Percentiles rank a stretch among this genome's conserved stretches.
phyloP scores from a whole-genome alignment of 2,888 invertebrate species.

The Lamellibrachia satsuma region DNA sequence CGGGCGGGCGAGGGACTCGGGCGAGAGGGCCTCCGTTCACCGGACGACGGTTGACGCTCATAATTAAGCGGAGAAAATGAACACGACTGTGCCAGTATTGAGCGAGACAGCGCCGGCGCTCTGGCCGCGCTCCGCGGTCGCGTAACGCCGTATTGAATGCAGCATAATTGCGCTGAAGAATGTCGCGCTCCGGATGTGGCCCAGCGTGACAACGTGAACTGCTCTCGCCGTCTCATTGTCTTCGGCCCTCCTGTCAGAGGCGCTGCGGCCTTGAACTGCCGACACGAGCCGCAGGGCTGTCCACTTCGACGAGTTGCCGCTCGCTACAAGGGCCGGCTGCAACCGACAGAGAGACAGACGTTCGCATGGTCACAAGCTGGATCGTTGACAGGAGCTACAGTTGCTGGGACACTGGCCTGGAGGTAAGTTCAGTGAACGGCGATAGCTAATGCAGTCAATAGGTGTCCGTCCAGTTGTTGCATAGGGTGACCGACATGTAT shows the following conservation, averaged over 20 bases:
- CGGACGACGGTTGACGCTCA: background rate
- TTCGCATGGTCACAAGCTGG: background rate
- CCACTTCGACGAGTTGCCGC: background rate
- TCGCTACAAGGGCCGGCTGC: background rate
- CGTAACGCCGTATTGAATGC: background rate
- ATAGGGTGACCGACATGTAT: background rate
- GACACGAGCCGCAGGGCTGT: background rate
- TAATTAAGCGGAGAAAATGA: conserved; percentile 17
- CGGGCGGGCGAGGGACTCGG: background rate
- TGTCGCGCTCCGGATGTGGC: background rate
- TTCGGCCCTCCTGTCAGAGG: background rate
- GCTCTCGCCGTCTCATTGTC: background rate
- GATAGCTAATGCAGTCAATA: background rate
- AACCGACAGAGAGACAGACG: background rate
- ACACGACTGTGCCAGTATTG: conserved; percentile 5
- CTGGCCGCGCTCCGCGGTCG: background rate
- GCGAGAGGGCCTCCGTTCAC: background rate
- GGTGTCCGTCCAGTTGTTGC: background rate
- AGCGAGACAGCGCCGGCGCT: background rate
- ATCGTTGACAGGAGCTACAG: background rate
- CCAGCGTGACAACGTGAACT: background rate
- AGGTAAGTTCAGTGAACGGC: background rate
- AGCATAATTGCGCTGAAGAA: background rate
- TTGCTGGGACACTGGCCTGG: background rate
- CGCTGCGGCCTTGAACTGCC: background rate